These are phyloP conservation scores for Phoenicopterus ruber DNA, from an alignment of 2,113 vertebrate species.

Conservation along the genomic window DNA sequence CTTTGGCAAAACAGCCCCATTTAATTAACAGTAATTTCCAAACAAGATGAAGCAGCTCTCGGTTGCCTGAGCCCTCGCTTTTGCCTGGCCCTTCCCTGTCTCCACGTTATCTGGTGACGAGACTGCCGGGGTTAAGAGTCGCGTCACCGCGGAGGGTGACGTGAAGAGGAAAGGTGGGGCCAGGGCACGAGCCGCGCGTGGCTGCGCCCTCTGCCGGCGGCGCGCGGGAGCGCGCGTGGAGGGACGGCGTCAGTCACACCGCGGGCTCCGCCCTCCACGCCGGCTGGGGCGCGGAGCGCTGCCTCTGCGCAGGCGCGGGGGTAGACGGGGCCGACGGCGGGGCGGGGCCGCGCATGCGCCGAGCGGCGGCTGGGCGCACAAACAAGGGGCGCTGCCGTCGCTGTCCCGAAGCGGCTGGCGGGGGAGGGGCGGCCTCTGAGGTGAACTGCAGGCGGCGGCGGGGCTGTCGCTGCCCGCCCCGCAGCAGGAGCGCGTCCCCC, in stretches of 20 bases:
- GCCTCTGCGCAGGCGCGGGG: background rate
- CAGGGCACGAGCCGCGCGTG: too few relatives aligned
- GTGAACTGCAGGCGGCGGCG: rapidly evolving
- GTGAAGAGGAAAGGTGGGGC: too few relatives aligned
- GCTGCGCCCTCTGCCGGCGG: background rate
- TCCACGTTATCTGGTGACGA: rapidly evolving
- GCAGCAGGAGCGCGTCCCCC: background rate
- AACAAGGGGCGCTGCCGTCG: background rate
- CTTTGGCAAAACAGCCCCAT: rapidly evolving
- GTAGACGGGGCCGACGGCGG: background rate
- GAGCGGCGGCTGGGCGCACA: too few relatives aligned
- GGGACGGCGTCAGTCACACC: rapidly evolving
- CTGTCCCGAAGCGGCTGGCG: background rate
- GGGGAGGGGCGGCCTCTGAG: background rate
- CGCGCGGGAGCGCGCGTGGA: too few relatives aligned
- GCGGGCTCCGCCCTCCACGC: background rate
- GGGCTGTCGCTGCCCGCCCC: background rate
- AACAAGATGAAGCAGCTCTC: rapidly evolving
- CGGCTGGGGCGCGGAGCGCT: too few relatives aligned
- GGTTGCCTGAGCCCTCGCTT: rapidly evolving
- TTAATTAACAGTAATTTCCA: rapidly evolving
- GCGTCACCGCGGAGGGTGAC: background rate
- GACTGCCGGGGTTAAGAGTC: rapidly evolving
- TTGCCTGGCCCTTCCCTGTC: rapidly evolving
- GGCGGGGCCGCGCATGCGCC: background rate